Evolutionary conservation across 2,888 invertebrate species (phyloP).

Genomic region (Yponomeuta evonymella): DNA sequence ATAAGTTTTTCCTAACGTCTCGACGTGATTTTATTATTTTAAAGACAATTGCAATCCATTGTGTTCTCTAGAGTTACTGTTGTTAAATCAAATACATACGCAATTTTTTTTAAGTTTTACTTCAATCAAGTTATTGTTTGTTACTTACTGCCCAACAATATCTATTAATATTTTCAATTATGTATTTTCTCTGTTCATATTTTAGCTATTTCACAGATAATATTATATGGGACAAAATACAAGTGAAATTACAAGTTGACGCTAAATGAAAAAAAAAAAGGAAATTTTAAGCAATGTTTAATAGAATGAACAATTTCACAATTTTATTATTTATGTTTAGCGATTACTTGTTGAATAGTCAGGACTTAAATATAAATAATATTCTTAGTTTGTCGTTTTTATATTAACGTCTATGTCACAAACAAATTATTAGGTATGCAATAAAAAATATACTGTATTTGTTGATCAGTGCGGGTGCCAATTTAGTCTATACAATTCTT

Average conservation of each 20-base stretch:
- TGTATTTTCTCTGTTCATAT: not conserved
- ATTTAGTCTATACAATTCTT: slow-evolving; percentile 12
- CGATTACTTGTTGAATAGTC: slow-evolving; percentile 26
- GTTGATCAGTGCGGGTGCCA: slow-evolving; percentile 8
- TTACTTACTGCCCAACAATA: slow-evolving; percentile 28
- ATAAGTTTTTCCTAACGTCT: not conserved
- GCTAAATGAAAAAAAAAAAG: not conserved
- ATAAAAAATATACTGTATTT: not conserved
- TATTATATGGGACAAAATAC: not conserved
- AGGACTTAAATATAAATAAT: slow-evolving; percentile 19
- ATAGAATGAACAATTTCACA: slow-evolving; percentile 7
- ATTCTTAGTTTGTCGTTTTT: slow-evolving; percentile 26
- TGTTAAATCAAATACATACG: slow-evolving; percentile 42
- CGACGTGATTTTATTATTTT: not conserved
- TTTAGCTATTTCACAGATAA: not conserved
- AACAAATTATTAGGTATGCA: not conserved
- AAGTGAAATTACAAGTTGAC: not conserved
- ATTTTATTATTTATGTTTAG: slow-evolving; percentile 9
- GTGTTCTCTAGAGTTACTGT: slow-evolving; percentile 62
- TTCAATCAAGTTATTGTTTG: slow-evolving; percentile 56
- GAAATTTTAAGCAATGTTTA: slow-evolving; percentile 1
- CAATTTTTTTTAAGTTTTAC: slow-evolving; percentile 38
- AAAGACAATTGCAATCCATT: slow-evolving; percentile 51
- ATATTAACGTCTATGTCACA: slow-evolving; percentile 17
- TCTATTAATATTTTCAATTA: not conserved